Evolutionary conservation across 2,113 vertebrate species (phyloP), one percentile per base, ranked within the genome.

Genomic region (Labeo rohita): DNA sequence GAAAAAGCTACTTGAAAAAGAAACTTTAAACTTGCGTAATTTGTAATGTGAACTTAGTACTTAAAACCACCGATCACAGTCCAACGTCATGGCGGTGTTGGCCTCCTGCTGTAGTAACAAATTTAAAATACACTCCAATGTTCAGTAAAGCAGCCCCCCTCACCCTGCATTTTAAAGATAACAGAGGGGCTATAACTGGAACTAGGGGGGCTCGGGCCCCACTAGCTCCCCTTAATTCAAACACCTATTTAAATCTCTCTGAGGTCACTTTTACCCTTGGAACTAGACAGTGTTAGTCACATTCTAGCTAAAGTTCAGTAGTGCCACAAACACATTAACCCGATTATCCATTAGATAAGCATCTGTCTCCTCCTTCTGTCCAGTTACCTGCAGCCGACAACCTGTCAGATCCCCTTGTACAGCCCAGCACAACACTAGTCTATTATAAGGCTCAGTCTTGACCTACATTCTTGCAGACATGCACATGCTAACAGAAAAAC

Each of bases 281-380:
- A 49, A 49, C 72, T 49, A 8, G 72, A 74, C 72, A 23, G 45
- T 4, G 45, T 28, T 75, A 28, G 21, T 39, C 39, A 72, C 36
- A 18, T 70, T 18, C 21, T 47, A 80, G 47, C 45, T 65, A 72
- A 43, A 54, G 50, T 43, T 85, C 61, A 79, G 39, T 52, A 16
- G 63, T 59, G 68, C 70, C 36, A 61, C 70, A 56, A 65, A 54
- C 54, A 87, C 87, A 92, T 90, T 93, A 94, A 93, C 84, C 87
- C 88, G 93, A 94, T 94, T 94, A 94, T 90, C 91, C 91, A 66
- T 90, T 89, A 91, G 92, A 92, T 93, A 92, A 92, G 92, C 87
- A 91, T 91, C 87, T 87, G 89, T 89, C 87, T 90, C 85, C 87
- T 74, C 92, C 92, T 92, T 93, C 93, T 94, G 93, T 91, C 78